Evolutionary conservation across 2,797 vertebrate species (phyloP).

Genomic region (Hydrolagus colliei): DNA sequence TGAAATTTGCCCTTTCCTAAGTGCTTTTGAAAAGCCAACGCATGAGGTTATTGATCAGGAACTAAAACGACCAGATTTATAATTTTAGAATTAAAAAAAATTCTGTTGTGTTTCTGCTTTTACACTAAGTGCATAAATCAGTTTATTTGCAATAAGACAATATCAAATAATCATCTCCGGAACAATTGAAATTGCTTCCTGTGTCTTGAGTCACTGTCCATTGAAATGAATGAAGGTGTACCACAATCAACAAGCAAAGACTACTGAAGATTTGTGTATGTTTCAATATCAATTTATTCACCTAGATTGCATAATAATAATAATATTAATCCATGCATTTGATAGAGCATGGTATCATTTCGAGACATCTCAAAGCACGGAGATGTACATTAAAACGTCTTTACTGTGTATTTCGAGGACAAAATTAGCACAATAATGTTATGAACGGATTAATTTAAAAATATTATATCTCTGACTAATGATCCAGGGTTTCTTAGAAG

Average conservation of each 20-base stretch:
- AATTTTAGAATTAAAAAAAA: background rate
- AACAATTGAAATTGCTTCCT: background rate
- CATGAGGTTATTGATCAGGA: no score
- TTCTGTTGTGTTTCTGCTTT: background rate
- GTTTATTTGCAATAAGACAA: background rate
- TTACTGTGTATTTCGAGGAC: no score
- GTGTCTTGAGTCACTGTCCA: no score
- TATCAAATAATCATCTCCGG: background rate
- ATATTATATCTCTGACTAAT: constrained; percentile 11
- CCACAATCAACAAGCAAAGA: background rate
- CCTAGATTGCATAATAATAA: no score
- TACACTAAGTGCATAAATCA: no score
- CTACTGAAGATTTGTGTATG: background rate
- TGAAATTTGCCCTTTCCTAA: no score
- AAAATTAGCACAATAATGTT: background rate
- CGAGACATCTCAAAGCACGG: no score
- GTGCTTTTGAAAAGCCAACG: no score
- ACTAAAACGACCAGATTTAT: background rate
- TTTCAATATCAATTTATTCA: no score
- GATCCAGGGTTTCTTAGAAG: constrained; percentile 75
- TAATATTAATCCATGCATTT: no score
- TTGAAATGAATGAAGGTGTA: background rate
- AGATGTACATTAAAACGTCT: no score
- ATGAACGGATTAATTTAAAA: background rate
- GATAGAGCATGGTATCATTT: no score